A percentile compares a stretch with the other conserved stretches of the same genome.
Conservation (phyloP, 2,888 invertebrate species). For the Trichopoda pennipes region DNA sequence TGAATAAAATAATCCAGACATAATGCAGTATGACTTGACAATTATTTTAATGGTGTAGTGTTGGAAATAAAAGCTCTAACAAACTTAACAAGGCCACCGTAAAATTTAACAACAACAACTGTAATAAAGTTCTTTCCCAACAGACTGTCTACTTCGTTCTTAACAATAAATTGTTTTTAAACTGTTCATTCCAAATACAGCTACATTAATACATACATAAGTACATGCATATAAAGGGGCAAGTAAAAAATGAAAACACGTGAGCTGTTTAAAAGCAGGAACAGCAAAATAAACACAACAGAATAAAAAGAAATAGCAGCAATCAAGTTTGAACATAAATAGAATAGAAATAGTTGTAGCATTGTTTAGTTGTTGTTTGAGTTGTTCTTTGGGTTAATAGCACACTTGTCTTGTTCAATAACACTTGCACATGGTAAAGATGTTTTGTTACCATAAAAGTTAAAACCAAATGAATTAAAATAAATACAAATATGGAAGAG, state of each 20-base stretch:
- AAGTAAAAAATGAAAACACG: constrained; percentile 33
- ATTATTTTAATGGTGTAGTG: constrained; percentile 1
- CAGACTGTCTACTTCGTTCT: constrained; percentile 41
- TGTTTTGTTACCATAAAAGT: constrained; percentile 37
- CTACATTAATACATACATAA: too few species aligned
- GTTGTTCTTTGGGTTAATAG: constrained; percentile 81
- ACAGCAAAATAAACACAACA: constrained; percentile 29
- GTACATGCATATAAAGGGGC: background rate
- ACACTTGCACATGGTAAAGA: constrained; percentile 61
- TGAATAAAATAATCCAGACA: constrained; percentile 60
- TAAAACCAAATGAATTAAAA: constrained; percentile 5
- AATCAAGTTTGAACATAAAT: constrained; percentile 25
- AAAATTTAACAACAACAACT: constrained; percentile 13
- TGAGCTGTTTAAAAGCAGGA: constrained; percentile 56
- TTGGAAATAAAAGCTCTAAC: background rate
- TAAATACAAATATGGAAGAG: constrained; percentile 29
- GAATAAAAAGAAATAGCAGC: constrained; percentile 11
- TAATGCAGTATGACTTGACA: constrained; percentile 16
- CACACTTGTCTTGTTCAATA: constrained; percentile 79
- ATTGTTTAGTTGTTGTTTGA: background rate
- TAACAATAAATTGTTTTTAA: background rate
- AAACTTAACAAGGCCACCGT: constrained; percentile 62
- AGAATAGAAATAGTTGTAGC: constrained; percentile 27
- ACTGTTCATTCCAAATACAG: too few species aligned
- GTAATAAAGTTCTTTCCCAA: constrained; percentile 37